A percentile compares a stretch with the other conserved stretches of the same genome.
phyloP scores from a whole-genome alignment of 2,888 invertebrate genomes.

The Parasteatoda lunata region DNA sequence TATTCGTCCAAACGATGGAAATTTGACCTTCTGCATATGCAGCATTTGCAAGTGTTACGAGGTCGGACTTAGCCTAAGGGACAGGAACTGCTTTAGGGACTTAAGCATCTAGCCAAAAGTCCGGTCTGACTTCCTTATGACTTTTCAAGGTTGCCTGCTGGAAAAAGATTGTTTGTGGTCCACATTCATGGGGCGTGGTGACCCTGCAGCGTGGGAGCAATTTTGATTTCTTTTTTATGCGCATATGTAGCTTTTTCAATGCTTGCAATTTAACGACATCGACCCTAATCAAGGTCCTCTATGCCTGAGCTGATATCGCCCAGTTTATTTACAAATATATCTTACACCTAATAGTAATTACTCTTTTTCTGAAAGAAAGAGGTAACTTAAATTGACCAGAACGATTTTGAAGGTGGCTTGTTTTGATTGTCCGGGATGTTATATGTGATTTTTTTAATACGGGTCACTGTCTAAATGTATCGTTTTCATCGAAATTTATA shows the following conservation, averaged over 20 bases:
- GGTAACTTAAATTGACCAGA: neutral
- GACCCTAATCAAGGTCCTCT: slow-evolving; percentile 61
- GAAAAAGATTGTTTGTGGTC: slow-evolving; percentile 54
- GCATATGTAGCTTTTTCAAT: slow-evolving; percentile 37
- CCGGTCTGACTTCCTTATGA: slow-evolving; percentile 65
- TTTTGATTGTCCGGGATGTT: neutral
- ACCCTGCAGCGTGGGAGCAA: slow-evolving; percentile 58
- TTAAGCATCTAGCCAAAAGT: slow-evolving; percentile 47
- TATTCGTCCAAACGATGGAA: slow-evolving; percentile 36
- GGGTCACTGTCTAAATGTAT: neutral
- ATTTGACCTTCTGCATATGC: slow-evolving; percentile 47
- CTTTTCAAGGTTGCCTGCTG: slow-evolving; percentile 37
- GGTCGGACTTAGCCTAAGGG: slow-evolving; percentile 60
- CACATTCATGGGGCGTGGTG: slow-evolving; percentile 59
- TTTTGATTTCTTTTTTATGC: slow-evolving; percentile 14
- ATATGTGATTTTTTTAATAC: neutral
- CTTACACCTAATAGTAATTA: neutral
- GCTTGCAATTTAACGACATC: slow-evolving; percentile 34
- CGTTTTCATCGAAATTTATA: neutral
- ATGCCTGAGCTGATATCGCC: slow-evolving; percentile 7
- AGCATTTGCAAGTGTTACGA: slow-evolving; percentile 64
- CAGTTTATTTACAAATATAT: slow-evolving; percentile 37
- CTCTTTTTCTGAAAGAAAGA: neutral
- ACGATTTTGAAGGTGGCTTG: neutral
- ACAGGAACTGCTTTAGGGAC: slow-evolving; percentile 63